These are phyloP conservation scores for Styela plicata DNA, from an alignment of 23 tunicate genomes.

Conservation along the genomic window DNA sequence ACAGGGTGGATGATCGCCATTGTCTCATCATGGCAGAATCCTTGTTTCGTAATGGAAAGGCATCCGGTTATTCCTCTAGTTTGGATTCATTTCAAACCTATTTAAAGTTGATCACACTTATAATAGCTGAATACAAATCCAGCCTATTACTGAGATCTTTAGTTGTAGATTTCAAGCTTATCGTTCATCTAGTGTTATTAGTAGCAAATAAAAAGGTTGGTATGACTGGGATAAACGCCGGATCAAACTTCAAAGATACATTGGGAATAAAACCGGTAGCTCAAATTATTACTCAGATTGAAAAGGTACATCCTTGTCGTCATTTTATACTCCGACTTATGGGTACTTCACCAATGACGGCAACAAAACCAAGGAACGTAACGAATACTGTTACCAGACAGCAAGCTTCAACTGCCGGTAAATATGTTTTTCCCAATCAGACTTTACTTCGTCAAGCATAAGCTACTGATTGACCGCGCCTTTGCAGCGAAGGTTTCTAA, in stretches of 20 bases:
- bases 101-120: background rate
- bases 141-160: background rate
- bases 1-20: background rate
- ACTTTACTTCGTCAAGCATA: no score
- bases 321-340: background rate
- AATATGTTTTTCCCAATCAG: no score
- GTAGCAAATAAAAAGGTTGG: slow-evolving; percentile 5
- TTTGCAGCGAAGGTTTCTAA: no score
- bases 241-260: background rate
- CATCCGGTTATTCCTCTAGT: background rate
- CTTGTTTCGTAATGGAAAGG: background rate
- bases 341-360: background rate
- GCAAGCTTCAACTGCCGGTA: background rate
- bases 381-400: background rate
- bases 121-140: background rate
- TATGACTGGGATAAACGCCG: slow-evolving; percentile 7
- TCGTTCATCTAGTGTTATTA: background rate
- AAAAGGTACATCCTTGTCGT: background rate
- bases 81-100: background rate
- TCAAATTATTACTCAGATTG: background rate
- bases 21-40: slow-evolving; percentile 13
- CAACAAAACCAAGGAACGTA: background rate
- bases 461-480: no score
- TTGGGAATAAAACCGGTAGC: background rate
- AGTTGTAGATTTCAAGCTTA: background rate